These are phyloP conservation scores for Drosophila percnosoma DNA, from an alignment of 2,888 invertebrate species.

Conservation along the genomic window DNA sequence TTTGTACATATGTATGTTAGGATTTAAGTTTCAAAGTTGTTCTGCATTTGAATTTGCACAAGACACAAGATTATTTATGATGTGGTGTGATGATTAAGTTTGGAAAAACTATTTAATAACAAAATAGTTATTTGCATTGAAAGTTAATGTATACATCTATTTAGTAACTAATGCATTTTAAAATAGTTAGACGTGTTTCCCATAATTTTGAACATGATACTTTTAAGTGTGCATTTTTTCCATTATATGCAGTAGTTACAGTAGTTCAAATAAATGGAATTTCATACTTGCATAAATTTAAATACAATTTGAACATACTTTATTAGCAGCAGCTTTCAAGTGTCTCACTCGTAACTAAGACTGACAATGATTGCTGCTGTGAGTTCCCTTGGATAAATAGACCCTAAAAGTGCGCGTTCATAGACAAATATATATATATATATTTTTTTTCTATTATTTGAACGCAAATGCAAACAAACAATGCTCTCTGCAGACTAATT, in stretches of 20 bases:
- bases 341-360: conserved; percentile 22
- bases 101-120: background rate
- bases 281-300: conserved; percentile 2
- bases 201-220: background rate
- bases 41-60: background rate
- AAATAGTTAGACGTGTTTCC: background rate
- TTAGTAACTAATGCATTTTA: background rate
- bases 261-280: background rate
- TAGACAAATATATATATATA: conserved; percentile 65
- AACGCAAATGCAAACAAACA: conserved; percentile 76
- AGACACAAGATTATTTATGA: background rate
- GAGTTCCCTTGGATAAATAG: conserved; percentile 45
- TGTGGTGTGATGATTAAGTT: background rate
- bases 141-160: background rate
- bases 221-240: background rate
- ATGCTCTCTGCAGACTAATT: conserved; percentile 79
- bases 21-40: background rate
- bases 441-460: conserved; percentile 27
- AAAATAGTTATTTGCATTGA: background rate
- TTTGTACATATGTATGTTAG: background rate
- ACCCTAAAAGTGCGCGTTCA: conserved; percentile 63
- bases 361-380: conserved; percentile 20
- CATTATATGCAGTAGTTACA: background rate
- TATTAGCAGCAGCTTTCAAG: conserved; percentile 7
- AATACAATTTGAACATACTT: background rate